phyloP scores from a whole-genome alignment of 2,113 vertebrate species.

The Typhlomys cinereus region DNA sequence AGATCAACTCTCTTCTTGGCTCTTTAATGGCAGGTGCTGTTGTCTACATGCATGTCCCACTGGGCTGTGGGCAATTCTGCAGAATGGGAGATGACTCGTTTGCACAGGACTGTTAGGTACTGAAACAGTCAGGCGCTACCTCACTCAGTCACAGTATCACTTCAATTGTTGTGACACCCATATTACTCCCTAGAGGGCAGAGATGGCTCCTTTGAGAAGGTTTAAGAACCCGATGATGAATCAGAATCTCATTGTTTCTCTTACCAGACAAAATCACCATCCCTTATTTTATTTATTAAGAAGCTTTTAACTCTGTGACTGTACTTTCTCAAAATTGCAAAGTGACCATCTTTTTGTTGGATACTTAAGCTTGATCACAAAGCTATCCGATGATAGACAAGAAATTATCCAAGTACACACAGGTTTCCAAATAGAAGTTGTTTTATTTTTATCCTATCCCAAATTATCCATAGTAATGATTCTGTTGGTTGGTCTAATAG shows the following conservation, averaged over 20 bases:
- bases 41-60: background rate
- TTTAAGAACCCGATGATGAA: background rate
- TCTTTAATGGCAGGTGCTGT: background rate
- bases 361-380: background rate
- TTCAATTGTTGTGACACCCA: background rate
- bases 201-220: background rate
- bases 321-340: slow-evolving; percentile 23
- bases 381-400: background rate
- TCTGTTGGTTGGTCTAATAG: background rate
- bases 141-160: background rate
- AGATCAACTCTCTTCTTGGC: background rate
- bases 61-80: background rate
- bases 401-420: slow-evolving; percentile 17
- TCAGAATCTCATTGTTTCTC: slow-evolving; percentile 17
- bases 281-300: background rate
- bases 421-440: background rate
- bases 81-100: background rate
- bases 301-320: slow-evolving; percentile 20
- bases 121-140: background rate
- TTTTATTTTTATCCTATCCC: slow-evolving; percentile 2
- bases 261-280: background rate
- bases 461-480: background rate
- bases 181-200: background rate
- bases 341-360: background rate
- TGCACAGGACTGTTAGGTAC: background rate